Conservation (phyloP, 2,797 vertebrate species). For the Falco peregrinus region DNA sequence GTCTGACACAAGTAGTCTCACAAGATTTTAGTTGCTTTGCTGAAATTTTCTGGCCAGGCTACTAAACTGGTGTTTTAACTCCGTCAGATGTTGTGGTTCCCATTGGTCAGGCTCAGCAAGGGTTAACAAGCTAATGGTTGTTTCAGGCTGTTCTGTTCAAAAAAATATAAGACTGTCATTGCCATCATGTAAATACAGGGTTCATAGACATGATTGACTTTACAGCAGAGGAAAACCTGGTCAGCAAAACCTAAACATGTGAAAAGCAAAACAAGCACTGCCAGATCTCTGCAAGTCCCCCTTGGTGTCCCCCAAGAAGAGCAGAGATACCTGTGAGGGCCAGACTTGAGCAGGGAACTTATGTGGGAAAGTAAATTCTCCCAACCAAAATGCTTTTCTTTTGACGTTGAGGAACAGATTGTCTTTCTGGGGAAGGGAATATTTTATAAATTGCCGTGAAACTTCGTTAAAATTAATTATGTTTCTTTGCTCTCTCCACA, state of each 20-base stretch:
- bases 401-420: neutral
- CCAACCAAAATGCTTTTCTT: neutral
- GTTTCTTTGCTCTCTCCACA: slow-evolving; percentile 65
- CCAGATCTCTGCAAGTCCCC: neutral
- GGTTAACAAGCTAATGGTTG: neutral
- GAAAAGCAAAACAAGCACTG: neutral
- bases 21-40: neutral
- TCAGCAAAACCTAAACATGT: neutral
- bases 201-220: neutral
- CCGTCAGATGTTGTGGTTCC: rapidly evolving
- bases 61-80: neutral
- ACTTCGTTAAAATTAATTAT: neutral
- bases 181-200: neutral
- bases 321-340: neutral
- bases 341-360: neutral
- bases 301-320: neutral
- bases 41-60: neutral
- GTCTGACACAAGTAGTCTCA: too few relatives aligned
- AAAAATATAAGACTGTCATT: rapidly evolving
- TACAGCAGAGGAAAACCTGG: neutral
- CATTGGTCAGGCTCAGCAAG: neutral
- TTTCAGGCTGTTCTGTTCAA: neutral
- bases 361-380: rapidly evolving
- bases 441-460: rapidly evolving
- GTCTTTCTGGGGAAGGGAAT: neutral